These are phyloP conservation scores for Ornithoptera priamus DNA, from an alignment of 2,888 invertebrate genomes.

Conservation along the genomic window DNA sequence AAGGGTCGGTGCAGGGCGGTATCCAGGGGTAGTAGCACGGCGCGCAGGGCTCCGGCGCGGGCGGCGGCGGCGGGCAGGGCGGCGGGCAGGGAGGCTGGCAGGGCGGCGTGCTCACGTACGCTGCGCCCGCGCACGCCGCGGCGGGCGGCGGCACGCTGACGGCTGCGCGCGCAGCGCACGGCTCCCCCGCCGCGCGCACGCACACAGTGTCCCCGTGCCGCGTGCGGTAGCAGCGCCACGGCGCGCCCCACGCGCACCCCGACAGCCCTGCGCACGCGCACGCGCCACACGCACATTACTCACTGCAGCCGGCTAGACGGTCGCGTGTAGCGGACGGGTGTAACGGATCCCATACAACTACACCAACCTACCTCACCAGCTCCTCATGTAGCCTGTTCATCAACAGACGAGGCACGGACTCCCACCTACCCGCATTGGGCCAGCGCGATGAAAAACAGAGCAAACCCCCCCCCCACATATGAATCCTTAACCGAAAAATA, in stretches of 20 bases:
- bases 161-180: slow-evolving; percentile 44
- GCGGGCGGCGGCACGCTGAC: slow-evolving; percentile 41
- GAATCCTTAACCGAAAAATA: no score
- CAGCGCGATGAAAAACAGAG: no score
- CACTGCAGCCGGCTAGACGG: no score
- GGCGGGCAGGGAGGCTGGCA: slow-evolving; percentile 25
- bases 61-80: slow-evolving; percentile 9
- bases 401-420: no score
- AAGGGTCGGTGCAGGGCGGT: neutral
- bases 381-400: no score
- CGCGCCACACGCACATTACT: no score
- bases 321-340: no score
- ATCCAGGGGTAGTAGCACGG: slow-evolving; percentile 31
- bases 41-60: slow-evolving; percentile 22
- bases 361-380: no score
- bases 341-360: no score
- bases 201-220: slow-evolving; percentile 51
- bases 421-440: no score
- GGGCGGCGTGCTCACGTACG: slow-evolving; percentile 48
- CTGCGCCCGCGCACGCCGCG: slow-evolving; percentile 49
- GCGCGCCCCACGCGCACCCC: neutral
- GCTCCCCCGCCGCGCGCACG: slow-evolving; percentile 45
- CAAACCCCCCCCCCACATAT: no score
- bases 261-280: neutral
- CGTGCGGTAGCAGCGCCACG: neutral